A percentile compares a stretch with the other conserved stretches of the same genome.
These are phyloP conservation scores for Melitaea athalia DNA, from an alignment of 2,888 invertebrate genomes.

Conservation along the genomic window DNA sequence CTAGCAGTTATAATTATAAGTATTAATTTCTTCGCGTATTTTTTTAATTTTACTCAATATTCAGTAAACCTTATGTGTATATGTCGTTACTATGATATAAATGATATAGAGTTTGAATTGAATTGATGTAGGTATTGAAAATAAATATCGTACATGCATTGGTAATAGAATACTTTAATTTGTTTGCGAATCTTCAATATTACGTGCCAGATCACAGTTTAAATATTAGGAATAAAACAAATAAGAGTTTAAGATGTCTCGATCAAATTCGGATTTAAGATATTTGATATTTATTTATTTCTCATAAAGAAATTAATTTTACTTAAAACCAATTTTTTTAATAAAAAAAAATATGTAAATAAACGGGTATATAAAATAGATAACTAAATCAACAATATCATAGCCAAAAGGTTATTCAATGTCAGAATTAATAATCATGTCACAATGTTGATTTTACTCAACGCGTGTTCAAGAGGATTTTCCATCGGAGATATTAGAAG, in stretches of 20 bases:
- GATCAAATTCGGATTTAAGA: not conserved
- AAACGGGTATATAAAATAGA: no score
- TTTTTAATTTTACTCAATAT: not conserved
- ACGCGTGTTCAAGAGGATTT: no score
- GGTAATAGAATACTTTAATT: not conserved
- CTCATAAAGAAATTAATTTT: no score
- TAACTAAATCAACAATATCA: no score
- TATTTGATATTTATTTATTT: no score
- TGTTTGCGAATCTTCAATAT: not conserved
- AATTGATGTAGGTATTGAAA: not conserved
- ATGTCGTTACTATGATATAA: not conserved
- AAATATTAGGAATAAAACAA: not conserved
- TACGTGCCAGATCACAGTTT: not conserved
- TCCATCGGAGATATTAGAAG: no score
- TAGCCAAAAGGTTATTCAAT: no score
- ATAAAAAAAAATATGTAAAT: no score
- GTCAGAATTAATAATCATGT: no score
- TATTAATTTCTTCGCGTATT: not conserved
- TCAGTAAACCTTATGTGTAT: not conserved
- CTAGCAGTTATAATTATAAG: no score
- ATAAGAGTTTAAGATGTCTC: not conserved
- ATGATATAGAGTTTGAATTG: not conserved
- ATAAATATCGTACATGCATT: slow-evolving; percentile 1
- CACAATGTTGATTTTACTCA: no score
- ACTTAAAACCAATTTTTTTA: no score